phyloP scores from a whole-genome alignment of 2,797 vertebrate genomes.

The Sebastes dallii region DNA sequence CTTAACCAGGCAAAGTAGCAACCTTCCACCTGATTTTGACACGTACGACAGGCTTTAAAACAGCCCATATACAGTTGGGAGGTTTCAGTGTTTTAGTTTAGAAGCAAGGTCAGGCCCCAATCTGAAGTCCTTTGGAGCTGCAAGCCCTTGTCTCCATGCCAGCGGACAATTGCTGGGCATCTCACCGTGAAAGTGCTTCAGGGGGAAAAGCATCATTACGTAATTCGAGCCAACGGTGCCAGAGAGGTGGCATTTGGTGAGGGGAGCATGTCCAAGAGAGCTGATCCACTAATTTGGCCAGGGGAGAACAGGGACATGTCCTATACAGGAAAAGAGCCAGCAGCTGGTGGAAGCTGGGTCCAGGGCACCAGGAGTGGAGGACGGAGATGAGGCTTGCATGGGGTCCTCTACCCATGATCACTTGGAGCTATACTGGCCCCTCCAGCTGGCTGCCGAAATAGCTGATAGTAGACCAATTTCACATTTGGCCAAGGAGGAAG shows the following conservation, averaged over 20 bases:
- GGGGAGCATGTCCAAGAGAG: neutral
- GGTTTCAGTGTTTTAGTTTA: neutral
- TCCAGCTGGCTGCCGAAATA: slow-evolving; percentile 33
- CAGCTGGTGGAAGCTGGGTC: slow-evolving; percentile 6
- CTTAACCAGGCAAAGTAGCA: neutral
- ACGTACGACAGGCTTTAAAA: neutral
- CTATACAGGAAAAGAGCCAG: neutral
- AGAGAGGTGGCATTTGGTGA: slow-evolving; percentile 43
- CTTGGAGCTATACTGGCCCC: slow-evolving; percentile 2
- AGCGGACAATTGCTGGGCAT: slow-evolving; percentile 19
- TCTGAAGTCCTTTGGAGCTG: slow-evolving; percentile 3
- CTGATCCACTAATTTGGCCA: slow-evolving; percentile 35
- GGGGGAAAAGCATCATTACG: slow-evolving; percentile 9
- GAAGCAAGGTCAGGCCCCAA: neutral
- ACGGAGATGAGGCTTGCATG: neutral
- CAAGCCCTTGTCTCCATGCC: slow-evolving; percentile 4
- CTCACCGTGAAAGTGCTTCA: slow-evolving; percentile 25
- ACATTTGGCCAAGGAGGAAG: slow-evolving; percentile 25
- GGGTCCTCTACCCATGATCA: slow-evolving; percentile 12
- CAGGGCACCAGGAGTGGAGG: neutral
- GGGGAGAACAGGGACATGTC: slow-evolving; percentile 9
- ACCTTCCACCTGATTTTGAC: neutral
- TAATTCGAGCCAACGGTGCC: slow-evolving; percentile 36
- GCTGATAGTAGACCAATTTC: slow-evolving; percentile 37
- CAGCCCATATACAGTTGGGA: neutral